Conservation (phyloP, 92 coral and sea anemone species). For the Siderastrea siderea region DNA sequence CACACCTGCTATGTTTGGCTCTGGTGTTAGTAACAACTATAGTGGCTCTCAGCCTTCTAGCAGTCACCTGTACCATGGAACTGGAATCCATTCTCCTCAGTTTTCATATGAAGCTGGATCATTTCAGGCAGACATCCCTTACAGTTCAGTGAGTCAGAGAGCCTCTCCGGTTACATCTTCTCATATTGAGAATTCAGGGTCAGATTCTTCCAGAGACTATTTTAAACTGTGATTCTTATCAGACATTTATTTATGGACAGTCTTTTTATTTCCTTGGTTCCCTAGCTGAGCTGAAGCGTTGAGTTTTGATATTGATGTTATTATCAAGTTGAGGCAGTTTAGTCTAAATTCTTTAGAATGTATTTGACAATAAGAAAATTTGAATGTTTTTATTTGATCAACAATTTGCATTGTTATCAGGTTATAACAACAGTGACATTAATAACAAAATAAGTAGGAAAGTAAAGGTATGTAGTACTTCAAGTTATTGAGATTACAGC, state of each 20-base stretch:
- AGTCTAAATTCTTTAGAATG: constrained; percentile 29
- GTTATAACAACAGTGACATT: constrained; percentile 18
- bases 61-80: constrained; percentile 26
- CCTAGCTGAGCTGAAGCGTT: constrained; percentile 19
- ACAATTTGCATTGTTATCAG: constrained; percentile 24
- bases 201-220: constrained; percentile 24
- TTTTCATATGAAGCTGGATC: constrained; percentile 25
- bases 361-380: constrained; percentile 19
- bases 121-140: constrained; percentile 25
- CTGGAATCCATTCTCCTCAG: constrained; percentile 27
- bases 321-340: constrained; percentile 8
- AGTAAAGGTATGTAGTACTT: constrained; percentile 7
- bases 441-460: constrained; percentile 1
- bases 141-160: constrained; percentile 27
- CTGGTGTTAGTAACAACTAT: constrained; percentile 28
- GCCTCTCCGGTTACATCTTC: constrained; percentile 16
- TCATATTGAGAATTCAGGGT: constrained; percentile 18
- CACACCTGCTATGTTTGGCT: constrained; percentile 26
- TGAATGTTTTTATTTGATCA: constrained; percentile 17
- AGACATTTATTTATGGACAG: constrained; percentile 19
- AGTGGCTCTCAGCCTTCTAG: constrained; percentile 32
- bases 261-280: constrained; percentile 9
- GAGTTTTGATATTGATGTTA: constrained; percentile 26
- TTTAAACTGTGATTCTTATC: constrained; percentile 23
- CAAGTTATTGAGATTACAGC: constrained; percentile 4